These are phyloP conservation scores for Notamacropus eugenii DNA, from an alignment of 2,797 vertebrate species.

Conservation along the genomic window DNA sequence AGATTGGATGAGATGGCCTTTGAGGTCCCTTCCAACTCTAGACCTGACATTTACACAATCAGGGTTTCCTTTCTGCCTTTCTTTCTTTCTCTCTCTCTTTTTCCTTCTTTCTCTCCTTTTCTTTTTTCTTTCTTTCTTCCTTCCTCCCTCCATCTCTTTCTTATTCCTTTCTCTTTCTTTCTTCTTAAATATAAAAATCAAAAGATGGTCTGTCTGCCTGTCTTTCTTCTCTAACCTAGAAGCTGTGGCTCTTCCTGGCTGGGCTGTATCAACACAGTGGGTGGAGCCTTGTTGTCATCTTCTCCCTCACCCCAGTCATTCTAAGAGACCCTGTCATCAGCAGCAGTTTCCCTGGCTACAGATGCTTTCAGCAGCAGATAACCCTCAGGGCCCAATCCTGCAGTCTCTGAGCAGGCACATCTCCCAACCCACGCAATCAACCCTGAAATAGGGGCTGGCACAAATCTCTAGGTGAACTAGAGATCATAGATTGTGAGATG, in stretches of 20 bases:
- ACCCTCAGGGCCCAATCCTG: background rate
- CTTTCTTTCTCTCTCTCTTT: background rate
- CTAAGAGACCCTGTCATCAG: background rate
- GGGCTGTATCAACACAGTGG: background rate
- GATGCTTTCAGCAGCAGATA: constrained; percentile 3
- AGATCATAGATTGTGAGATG: background rate
- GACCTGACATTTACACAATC: background rate
- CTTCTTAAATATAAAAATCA: background rate
- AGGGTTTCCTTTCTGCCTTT: background rate
- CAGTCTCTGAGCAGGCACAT: background rate
- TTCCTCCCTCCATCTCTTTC: too few species aligned
- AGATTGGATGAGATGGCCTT: background rate
- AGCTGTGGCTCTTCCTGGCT: background rate
- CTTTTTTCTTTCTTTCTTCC: too few species aligned
- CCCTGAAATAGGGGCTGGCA: background rate
- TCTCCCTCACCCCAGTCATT: background rate
- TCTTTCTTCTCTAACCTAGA: background rate
- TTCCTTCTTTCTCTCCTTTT: background rate
- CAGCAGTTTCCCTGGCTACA: background rate
- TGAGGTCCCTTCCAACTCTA: background rate
- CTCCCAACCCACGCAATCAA: background rate
- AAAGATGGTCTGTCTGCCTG: background rate
- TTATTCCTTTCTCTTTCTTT: background rate
- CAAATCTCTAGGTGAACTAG: background rate
- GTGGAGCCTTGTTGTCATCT: background rate